A percentile compares a stretch with the other conserved stretches of the same genome.
Evolutionary conservation across 2,888 invertebrate species (phyloP).

Genomic region (Brassicogethes aeneus): DNA sequence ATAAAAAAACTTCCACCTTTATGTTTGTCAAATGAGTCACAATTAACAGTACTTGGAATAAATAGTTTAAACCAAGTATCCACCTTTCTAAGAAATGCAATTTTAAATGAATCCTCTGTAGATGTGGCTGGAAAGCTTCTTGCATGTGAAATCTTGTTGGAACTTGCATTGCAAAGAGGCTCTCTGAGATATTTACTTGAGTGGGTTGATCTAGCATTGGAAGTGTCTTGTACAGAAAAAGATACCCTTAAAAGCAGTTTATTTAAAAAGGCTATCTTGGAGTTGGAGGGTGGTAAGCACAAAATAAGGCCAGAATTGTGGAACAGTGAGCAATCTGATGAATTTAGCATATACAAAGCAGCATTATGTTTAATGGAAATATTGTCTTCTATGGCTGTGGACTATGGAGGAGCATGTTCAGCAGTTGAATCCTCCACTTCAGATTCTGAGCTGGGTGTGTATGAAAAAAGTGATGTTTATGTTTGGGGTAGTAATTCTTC

Average conservation of each 20-base stretch:
- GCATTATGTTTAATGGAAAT: constrained; percentile 48
- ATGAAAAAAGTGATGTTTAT: constrained; percentile 46
- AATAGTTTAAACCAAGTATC: constrained; percentile 48
- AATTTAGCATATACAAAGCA: constrained; percentile 42
- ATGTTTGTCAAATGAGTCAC: constrained; percentile 50
- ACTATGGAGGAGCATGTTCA: constrained; percentile 35
- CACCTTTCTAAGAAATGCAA: constrained; percentile 44
- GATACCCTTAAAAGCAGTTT: constrained; percentile 25
- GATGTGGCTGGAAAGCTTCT: constrained; percentile 40
- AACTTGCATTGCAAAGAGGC: constrained; percentile 50
- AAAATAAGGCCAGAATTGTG: constrained; percentile 16
- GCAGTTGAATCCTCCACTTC: constrained; percentile 21
- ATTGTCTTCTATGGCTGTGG: constrained; percentile 39
- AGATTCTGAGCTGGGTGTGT: constrained; percentile 23
- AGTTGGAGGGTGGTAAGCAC: constrained; percentile 27
- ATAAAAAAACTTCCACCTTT: constrained; percentile 48
- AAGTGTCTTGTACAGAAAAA: constrained; percentile 28
- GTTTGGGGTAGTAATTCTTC: constrained; percentile 60
- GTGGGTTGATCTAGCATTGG: constrained; percentile 54
- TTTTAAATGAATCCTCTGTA: constrained; percentile 43
- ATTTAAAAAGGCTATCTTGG: constrained; percentile 28
- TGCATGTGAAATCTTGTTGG: constrained; percentile 46
- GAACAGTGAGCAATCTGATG: constrained; percentile 15
- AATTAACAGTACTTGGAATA: constrained; percentile 45
- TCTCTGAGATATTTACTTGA: constrained; percentile 50